These are phyloP conservation scores for Denticeps clupeoides DNA, from an alignment of 2,797 vertebrate species.

Conservation along the genomic window DNA sequence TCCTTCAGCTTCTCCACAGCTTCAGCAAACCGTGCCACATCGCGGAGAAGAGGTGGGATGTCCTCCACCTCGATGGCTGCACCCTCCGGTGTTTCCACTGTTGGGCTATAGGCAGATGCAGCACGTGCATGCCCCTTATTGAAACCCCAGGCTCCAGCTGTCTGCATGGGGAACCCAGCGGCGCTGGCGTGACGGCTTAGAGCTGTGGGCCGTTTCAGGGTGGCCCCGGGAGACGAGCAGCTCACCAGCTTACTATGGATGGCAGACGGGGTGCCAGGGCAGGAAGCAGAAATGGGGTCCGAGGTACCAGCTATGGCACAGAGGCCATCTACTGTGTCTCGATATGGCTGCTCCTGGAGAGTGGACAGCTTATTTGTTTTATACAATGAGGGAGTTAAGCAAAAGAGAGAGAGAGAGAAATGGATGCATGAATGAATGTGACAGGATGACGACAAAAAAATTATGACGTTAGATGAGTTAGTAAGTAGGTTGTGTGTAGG, in stretches of 20 bases:
- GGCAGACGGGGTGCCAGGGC: slow-evolving; percentile 36
- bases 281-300: slow-evolving; percentile 36
- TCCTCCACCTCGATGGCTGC: slow-evolving; percentile 71
- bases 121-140: slow-evolving; percentile 60
- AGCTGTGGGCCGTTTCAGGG: slow-evolving; percentile 74
- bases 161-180: slow-evolving; percentile 71
- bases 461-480: background rate
- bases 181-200: slow-evolving; percentile 89
- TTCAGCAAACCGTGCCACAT: slow-evolving; percentile 81
- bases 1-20: slow-evolving; percentile 89
- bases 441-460: slow-evolving; percentile 4
- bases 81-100: slow-evolving; percentile 48
- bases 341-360: slow-evolving; percentile 70
- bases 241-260: slow-evolving; percentile 48
- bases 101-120: slow-evolving; percentile 45
- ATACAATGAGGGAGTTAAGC: background rate
- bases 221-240: slow-evolving; percentile 51
- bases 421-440: background rate
- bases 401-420: slow-evolving; percentile 7
- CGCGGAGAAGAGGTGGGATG: slow-evolving; percentile 75
- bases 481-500: background rate
- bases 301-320: slow-evolving; percentile 10
- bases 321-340: slow-evolving; percentile 54
- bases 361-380: slow-evolving; percentile 51
- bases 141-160: slow-evolving; percentile 52